A percentile compares a stretch with the other conserved stretches of the same genome.
Conservation (phyloP, 92 coral and sea anemone species). For the Paragorgia papillata region DNA sequence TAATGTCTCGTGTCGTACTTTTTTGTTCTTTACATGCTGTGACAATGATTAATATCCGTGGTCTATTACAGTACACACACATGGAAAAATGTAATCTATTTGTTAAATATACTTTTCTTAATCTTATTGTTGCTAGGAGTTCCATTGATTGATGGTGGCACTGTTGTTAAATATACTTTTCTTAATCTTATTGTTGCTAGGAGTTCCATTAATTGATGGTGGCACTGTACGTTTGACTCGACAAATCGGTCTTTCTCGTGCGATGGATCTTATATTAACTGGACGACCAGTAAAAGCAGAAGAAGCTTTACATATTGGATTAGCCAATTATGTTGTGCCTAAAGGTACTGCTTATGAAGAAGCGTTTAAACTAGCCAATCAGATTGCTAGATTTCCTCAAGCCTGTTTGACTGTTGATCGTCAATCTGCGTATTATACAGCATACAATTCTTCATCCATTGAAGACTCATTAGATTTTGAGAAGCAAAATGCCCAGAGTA, state of each 20-base stretch:
- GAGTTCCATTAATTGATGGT: slow-evolving; percentile 66
- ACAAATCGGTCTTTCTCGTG: slow-evolving; percentile 86
- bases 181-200: not conserved
- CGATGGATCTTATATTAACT: slow-evolving; percentile 83
- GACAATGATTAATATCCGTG: not conserved
- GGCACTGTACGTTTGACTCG: slow-evolving; percentile 85
- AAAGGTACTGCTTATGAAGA: slow-evolving; percentile 72
- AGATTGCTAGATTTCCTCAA: slow-evolving; percentile 71
- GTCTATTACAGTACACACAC: not conserved
- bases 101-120: too few relatives aligned
- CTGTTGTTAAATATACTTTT: slow-evolving; percentile 60
- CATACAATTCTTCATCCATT: slow-evolving; percentile 76
- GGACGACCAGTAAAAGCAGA: slow-evolving; percentile 82
- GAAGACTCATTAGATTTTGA: slow-evolving; percentile 82
- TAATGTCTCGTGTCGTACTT: too few relatives aligned
- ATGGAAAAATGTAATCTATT: too few relatives aligned
- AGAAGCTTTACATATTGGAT: slow-evolving; percentile 76
- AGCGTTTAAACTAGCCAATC: slow-evolving; percentile 65
- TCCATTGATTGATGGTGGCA: slow-evolving; percentile 83
- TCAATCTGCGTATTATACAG: slow-evolving; percentile 73
- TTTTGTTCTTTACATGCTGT: too few relatives aligned
- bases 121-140: too few relatives aligned
- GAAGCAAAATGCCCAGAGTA: slow-evolving; percentile 65
- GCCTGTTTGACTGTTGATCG: slow-evolving; percentile 76
- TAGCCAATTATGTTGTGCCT: slow-evolving; percentile 81